Evolutionary conservation across 1,140 invertebrate genomes (phyloP), one percentile per base, ranked within the genome.

Genomic region (Mycetomoellerius zeteki): DNA sequence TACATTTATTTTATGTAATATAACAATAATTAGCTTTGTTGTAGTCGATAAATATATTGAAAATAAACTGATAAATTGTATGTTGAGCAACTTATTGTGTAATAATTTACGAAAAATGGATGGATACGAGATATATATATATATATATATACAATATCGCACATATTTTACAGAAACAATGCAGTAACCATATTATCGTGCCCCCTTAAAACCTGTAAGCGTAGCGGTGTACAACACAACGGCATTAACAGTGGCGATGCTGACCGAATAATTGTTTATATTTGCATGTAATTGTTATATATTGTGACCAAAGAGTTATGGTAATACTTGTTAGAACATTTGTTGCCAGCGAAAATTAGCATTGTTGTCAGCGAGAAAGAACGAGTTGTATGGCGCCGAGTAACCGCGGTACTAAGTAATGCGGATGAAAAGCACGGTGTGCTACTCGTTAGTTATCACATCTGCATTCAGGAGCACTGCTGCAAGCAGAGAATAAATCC

Each of bases 201-300:
- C 0, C 33, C 2, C 6, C 30, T 72, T 52, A 30, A 50, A 78
- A 52, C 7, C 0, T 14, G 21, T 56, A 82, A 82, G 16, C 54
- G 21, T 30, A 58, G 24, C 16, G 50, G 10, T 24, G n/a, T 43
- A 16, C 37, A 43, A 12, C 37, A 16, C 27, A 33, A 27, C 37
- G 54, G 27, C 27, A 64, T 37, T 58, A 77, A 52, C 71, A 52
- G 43, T 14, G 21, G 5, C 12, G 10, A 77, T 24, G 33, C 12
- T 33, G 58, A 43, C 33, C 71, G 56, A 84, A 73, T 85, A 90
- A 90, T 90, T 90, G 90, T 91, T 91, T 91, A 90, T 81, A 91
- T 91, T 91, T 91, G 58, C 90, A 91, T 91, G 62, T 71, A 90
- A 91, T 91, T 90, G 86, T 88, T 89, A 69, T 69, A 50, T 69